Base-by-base conservation (phyloP, 1,140 invertebrate species). In the Agrypnia vestita region DNA sequence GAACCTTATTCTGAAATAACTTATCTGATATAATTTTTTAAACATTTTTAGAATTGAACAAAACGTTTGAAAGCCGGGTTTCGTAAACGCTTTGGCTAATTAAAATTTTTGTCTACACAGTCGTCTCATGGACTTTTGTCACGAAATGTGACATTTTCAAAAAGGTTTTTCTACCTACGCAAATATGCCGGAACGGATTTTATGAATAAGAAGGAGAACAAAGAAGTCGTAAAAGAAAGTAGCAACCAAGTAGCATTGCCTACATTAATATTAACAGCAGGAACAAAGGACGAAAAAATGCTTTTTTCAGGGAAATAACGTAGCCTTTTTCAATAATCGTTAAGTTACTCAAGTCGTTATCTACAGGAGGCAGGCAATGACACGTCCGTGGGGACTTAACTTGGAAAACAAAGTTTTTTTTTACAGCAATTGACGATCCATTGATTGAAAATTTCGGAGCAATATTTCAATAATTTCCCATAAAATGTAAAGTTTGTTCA, bases 261-360 rank as follows among this genome's bases (percentile, higher is more conserved):
- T 17, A 10, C 55, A 12, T 56, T 17, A 15, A 56, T 56, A 15
- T 9, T 17, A 67, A 67, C n/a, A 10, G 62, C 35, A 44, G 35
- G 21, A 13, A 15, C 43, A 46, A 67, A 67, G 62, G 62, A 15
- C n/a, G 43, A 12, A 67, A 21, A 59, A 67, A 67, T 4, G 13
- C 12, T 67, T 67, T 44, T 67, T 56, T 13, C 0, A 53, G 69
- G 62, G 51, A 53, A 72, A 72, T 25, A 49, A 49, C 46, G 11
- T n/a, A 47, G 46, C 17, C 61, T 53, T 67, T 67, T 59, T 25
- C 47, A 51, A 51, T 72, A 72, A 72, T 51, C 25, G 46, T 49
- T 49, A 51, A 47, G 47, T 49, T 53, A 72, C 10, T 49, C 10
- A 11, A 53, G 19, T 55, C 46, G 69, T 72, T 72, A 72, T 72